Conservation (phyloP, 1,140 invertebrate species). For the Ostrea denselamellosa region DNA sequence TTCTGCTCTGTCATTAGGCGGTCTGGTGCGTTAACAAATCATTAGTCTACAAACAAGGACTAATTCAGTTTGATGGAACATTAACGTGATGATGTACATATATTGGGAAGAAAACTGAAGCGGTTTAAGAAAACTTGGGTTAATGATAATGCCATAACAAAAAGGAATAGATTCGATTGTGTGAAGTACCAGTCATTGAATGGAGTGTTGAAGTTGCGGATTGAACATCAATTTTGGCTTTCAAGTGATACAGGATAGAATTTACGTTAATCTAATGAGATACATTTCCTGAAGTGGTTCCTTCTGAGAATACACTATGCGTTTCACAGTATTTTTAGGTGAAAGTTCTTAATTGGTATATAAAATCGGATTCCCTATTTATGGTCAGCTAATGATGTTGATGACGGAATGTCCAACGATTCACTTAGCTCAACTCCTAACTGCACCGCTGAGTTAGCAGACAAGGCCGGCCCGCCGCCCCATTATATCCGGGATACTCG, state of each 20-base stretch:
- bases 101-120: not conserved
- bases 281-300: not conserved
- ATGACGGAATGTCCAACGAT: constrained; percentile 23
- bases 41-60: not conserved
- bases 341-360: not conserved
- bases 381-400: constrained; percentile 35
- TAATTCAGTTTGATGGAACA: not conserved
- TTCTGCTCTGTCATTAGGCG: constrained; percentile 19
- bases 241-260: not conserved
- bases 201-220: not conserved
- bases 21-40: constrained; percentile 5
- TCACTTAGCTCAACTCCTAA: constrained; percentile 23
- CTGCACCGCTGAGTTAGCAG: constrained; percentile 60
- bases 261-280: not conserved
- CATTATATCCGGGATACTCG: constrained; percentile 47
- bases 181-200: constrained; percentile 24
- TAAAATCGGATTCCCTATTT: not conserved
- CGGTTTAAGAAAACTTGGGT: constrained; percentile 19
- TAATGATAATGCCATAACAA: not conserved
- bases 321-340: not conserved
- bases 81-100: not conserved
- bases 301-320: not conserved
- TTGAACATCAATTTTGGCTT: not conserved
- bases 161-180: not conserved
- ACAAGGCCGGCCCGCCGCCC: constrained; percentile 62